A percentile compares a stretch with the other conserved stretches of the same genome.
These are phyloP conservation scores for Lucilia sericata DNA, from an alignment of 1,140 invertebrate genomes.

Conservation along the genomic window DNA sequence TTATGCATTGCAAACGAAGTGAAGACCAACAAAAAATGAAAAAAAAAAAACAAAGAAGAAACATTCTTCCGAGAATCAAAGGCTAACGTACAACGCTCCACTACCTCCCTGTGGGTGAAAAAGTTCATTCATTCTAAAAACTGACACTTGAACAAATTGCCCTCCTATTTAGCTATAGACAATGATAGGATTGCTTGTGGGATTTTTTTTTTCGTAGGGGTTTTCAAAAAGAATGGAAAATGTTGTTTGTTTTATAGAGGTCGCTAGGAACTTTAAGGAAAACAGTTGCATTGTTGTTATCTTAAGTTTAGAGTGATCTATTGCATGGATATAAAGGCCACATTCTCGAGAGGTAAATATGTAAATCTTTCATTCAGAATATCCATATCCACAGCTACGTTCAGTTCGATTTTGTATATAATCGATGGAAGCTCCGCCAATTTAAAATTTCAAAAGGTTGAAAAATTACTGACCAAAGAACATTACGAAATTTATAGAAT, in stretches of 20 bases:
- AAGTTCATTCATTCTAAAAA: constrained; percentile 23
- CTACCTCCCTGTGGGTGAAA: not conserved
- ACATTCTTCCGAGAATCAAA: constrained; percentile 26
- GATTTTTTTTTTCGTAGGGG: not conserved
- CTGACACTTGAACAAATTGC: constrained; percentile 42
- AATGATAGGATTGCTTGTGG: not conserved
- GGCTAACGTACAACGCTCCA: constrained; percentile 2
- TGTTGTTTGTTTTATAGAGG: not conserved
- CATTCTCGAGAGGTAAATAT: too few relatives aligned
- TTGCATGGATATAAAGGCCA: too few relatives aligned
- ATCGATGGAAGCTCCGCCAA: too few relatives aligned
- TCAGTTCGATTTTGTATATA: too few relatives aligned
- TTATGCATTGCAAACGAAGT: constrained; percentile 6
- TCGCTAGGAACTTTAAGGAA: not conserved
- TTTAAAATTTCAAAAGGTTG: too few relatives aligned
- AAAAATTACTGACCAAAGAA: too few relatives aligned
- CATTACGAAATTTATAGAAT: too few relatives aligned
- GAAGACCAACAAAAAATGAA: too few relatives aligned
- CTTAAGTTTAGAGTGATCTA: too few relatives aligned
- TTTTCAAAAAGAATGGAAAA: not conserved
- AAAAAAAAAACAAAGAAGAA: not conserved
- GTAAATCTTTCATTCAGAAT: too few relatives aligned
- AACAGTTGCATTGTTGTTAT: too few relatives aligned
- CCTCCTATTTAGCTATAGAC: not conserved
- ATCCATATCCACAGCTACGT: too few relatives aligned